Evolutionary conservation across 2,113 vertebrate species (phyloP).

Genomic region (Anhinga anhinga): DNA sequence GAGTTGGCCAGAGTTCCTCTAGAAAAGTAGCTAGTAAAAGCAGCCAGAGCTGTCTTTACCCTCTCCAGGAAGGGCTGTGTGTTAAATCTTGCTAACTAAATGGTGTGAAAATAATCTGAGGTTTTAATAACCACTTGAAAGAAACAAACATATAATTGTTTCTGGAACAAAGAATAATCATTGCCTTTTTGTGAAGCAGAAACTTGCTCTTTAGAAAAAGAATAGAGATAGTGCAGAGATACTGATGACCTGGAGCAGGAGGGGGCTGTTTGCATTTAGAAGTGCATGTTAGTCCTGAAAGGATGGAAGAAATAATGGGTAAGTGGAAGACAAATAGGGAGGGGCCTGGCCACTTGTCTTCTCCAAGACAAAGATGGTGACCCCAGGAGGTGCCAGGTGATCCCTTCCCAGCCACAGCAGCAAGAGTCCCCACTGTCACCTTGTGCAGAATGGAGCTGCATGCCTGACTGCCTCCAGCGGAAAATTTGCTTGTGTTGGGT

Average conservation of each 20-base stretch:
- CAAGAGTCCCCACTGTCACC: background rate
- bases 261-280: background rate
- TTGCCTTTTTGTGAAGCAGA: background rate
- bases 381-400: background rate
- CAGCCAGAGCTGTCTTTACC: background rate
- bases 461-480: accelerated
- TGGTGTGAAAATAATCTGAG: slow-evolving; percentile 27
- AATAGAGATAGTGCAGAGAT: background rate
- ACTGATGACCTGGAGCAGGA: background rate
- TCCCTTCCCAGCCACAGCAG: background rate
- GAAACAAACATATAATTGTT: background rate
- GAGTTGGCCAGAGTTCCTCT: background rate
- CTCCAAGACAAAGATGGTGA: background rate
- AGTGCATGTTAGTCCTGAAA: background rate
- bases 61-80: background rate
- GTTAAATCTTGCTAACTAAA: slow-evolving; percentile 42
- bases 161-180: background rate
- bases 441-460: background rate
- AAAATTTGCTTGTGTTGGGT: background rate
- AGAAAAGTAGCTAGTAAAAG: background rate
- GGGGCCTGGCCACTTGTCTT: background rate
- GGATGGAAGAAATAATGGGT: background rate
- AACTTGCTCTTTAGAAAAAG: background rate
- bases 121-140: slow-evolving; percentile 34
- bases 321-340: background rate